These are phyloP conservation scores for Proales similis DNA, from an alignment of 1,140 invertebrate genomes.

Conservation along the genomic window DNA sequence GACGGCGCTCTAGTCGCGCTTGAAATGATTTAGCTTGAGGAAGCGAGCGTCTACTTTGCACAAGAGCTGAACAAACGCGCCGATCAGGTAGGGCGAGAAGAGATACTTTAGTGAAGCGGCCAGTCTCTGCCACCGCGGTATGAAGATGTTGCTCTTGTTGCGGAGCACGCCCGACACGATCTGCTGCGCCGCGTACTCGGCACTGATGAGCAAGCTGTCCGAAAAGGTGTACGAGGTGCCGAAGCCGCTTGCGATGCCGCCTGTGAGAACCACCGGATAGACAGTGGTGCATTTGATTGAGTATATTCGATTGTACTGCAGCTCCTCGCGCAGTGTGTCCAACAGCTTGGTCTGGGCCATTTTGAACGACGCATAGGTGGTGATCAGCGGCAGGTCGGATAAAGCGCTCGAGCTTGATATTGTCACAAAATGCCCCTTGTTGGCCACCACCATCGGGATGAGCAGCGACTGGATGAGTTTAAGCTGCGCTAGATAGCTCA, in stretches of 20 bases:
- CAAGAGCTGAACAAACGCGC: too few relatives aligned
- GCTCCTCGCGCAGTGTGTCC: conserved; percentile 18
- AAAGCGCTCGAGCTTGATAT: conserved; percentile 15
- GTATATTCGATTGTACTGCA: conserved; percentile 1
- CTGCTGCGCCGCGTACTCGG: background rate
- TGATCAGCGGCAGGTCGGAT: conserved; percentile 8
- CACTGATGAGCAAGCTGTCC: background rate
- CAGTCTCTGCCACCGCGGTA: conserved; percentile 1
- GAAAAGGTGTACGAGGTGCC: background rate
- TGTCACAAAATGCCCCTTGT: conserved; percentile 29
- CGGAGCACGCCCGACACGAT: conserved; percentile 1
- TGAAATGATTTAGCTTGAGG: too few relatives aligned
- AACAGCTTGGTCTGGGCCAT: conserved; percentile 20
- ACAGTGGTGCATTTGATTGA: conserved; percentile 4
- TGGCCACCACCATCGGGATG: conserved; percentile 11
- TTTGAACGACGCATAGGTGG: conserved; percentile 23
- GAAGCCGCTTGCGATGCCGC: conserved; percentile 17
- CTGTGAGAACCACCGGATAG: conserved; percentile 13
- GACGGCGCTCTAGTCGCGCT: too few relatives aligned
- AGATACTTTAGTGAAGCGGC: background rate
- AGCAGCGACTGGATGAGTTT: conserved; percentile 18
- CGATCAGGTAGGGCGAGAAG: too few relatives aligned
- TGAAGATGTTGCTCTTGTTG: conserved; percentile 18
- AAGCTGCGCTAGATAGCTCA: conserved; percentile 15
- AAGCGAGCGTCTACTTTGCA: too few relatives aligned